Conservation (phyloP, 2,888 invertebrate species). For the Pecten maximus region DNA sequence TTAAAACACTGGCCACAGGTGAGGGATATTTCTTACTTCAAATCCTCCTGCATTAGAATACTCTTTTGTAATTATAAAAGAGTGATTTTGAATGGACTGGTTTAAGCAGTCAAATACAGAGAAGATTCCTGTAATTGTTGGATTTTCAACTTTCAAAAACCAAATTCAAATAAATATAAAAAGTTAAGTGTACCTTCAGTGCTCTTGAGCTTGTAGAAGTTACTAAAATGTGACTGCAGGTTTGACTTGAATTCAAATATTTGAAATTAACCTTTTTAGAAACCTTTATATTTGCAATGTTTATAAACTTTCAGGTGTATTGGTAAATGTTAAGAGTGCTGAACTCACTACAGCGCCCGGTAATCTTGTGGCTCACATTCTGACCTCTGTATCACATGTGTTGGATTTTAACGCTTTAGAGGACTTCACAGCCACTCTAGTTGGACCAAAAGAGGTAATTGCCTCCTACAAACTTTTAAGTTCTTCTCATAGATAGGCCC, state of each 20-base stretch:
- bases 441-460: not conserved
- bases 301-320: constrained; percentile 71
- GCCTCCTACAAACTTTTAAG: no score
- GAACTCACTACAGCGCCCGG: constrained; percentile 63
- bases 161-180: no score
- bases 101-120: no score
- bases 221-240: no score
- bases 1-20: constrained; percentile 61
- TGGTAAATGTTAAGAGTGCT: constrained; percentile 75
- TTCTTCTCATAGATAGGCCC: no score
- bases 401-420: constrained; percentile 37
- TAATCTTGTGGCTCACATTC: constrained; percentile 61
- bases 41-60: not conserved
- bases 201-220: no score
- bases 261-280: not conserved
- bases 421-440: not conserved
- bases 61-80: no score
- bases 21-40: not conserved
- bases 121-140: no score
- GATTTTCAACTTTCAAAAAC: no score
- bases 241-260: no score
- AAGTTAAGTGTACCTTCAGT: no score
- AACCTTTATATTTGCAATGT: not conserved
- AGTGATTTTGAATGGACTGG: no score
- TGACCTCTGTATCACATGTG: constrained; percentile 60